Evolutionary conservation across 2,113 vertebrate genomes (phyloP).

Genomic region (Anoura caudifer): DNA sequence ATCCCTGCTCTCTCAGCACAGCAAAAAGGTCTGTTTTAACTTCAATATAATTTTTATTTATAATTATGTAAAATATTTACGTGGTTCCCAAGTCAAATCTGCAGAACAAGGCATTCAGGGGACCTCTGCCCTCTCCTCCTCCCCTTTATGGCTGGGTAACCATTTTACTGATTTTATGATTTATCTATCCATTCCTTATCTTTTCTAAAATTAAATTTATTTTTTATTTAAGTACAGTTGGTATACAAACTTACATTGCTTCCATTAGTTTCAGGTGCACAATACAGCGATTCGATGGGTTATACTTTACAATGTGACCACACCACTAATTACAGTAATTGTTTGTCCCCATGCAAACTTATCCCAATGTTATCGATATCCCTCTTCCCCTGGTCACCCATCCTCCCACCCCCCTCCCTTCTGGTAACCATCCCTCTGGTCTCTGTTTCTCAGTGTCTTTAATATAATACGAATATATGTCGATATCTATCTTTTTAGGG

Average conservation of each 20-base stretch:
- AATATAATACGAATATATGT: not conserved
- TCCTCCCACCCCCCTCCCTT: not conserved
- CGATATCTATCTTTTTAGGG: not conserved
- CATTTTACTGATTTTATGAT: not conserved
- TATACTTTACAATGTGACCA: not conserved
- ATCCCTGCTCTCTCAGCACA: not conserved
- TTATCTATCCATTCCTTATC: not conserved
- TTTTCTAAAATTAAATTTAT: not conserved
- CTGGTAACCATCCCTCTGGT: not conserved
- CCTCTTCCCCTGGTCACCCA: not conserved
- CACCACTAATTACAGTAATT: not conserved
- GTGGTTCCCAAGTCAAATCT: not conserved
- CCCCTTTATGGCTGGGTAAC: not conserved
- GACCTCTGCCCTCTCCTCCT: not conserved
- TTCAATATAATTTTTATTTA: not conserved
- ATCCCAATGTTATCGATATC: not conserved
- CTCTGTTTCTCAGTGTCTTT: not conserved
- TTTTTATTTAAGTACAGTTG: not conserved
- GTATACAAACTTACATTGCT: not conserved
- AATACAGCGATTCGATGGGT: not conserved
- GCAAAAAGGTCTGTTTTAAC: not conserved
- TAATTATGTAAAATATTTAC: not conserved
- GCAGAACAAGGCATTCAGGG: not conserved
- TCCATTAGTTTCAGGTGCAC: not conserved
- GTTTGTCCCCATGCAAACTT: not conserved